phyloP scores from a whole-genome alignment of 2,888 invertebrate genomes.

The Synanthedon formicaeformis region DNA sequence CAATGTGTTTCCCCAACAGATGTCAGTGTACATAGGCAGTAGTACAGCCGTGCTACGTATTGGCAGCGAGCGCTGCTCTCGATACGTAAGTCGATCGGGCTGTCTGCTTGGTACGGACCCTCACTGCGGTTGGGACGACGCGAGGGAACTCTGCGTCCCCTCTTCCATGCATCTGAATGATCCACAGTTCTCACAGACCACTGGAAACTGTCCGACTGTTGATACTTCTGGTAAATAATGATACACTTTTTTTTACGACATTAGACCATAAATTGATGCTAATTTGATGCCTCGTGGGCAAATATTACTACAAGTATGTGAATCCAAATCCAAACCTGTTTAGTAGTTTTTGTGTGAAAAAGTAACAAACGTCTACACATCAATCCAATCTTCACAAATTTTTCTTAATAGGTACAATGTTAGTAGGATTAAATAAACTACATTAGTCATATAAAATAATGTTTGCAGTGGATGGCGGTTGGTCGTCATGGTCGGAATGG shows the following conservation, averaged over 20 bases:
- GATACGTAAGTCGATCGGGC: conserved; percentile 76
- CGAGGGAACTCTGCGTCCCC: conserved; percentile 77
- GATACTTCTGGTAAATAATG: conserved; percentile 62
- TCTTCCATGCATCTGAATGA: conserved; percentile 72
- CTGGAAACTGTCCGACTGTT: conserved; percentile 77
- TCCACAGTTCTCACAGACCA: conserved; percentile 82
- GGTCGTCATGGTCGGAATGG: conserved; percentile 92
- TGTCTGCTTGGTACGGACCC: conserved; percentile 91
- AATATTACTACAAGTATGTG: no score
- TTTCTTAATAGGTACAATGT: no score
- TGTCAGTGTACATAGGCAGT: conserved; percentile 83
- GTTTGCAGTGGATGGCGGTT: conserved; percentile 79
- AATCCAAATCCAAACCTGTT: no score
- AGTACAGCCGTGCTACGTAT: conserved; percentile 77
- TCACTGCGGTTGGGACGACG: conserved; percentile 94
- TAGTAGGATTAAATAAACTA: no score
- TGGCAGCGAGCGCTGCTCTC: conserved; percentile 81
- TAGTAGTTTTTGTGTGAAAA: no score
- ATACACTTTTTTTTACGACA: background rate
- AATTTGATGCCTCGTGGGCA: no score
- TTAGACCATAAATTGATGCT: no score
- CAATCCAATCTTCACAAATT: background rate
- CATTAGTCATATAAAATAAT: no score
- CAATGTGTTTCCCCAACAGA: conserved; percentile 35
- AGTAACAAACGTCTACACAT: no score